phyloP scores from a whole-genome alignment of 2,888 invertebrate genomes.

The Gastrophysa polygoni region DNA sequence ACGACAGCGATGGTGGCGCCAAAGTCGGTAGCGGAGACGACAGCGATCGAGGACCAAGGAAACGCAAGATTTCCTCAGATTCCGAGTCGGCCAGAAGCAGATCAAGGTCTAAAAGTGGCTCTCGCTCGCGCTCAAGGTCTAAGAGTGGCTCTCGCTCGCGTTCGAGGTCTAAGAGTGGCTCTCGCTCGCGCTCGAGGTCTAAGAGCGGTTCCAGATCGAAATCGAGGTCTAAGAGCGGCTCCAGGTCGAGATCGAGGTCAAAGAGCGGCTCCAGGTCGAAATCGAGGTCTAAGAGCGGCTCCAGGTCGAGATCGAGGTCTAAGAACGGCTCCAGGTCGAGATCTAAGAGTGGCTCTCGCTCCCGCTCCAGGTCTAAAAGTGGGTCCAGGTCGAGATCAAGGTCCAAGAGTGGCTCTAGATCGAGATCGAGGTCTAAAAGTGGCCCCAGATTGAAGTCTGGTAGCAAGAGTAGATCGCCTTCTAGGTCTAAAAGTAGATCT shows the following conservation, averaged over 20 bases:
- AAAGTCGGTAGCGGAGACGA: constrained; percentile 66
- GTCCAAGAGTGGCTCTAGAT: constrained; percentile 44
- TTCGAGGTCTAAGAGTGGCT: no score
- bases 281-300: constrained; percentile 50
- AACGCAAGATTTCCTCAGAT: constrained; percentile 68
- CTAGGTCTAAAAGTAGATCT: constrained; percentile 45
- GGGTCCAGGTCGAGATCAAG: constrained; percentile 51
- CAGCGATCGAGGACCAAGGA: constrained; percentile 60
- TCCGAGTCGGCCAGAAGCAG: constrained; percentile 65
- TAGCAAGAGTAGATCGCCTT: constrained; percentile 30
- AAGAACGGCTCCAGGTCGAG: constrained; percentile 44
- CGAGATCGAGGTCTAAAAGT: constrained; percentile 49
- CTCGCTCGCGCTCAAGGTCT: constrained; percentile 38
- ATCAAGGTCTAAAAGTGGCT: no score
- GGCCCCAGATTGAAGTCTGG: constrained; percentile 50
- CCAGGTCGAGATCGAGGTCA: constrained; percentile 50
- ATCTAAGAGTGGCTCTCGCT: constrained; percentile 34
- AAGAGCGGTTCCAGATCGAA: constrained; percentile 51
- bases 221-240: constrained; percentile 43
- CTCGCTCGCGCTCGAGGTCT: constrained; percentile 38
- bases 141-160: constrained; percentile 51
- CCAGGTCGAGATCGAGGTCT: constrained; percentile 47
- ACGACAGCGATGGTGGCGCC: constrained; percentile 68
- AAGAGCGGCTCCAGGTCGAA: constrained; percentile 41
- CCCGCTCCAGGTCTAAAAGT: constrained; percentile 52